Percentiles rank a stretch among this genome's conserved stretches.
Conservation (phyloP, 1,140 invertebrate genomes). For the Ostrea denselamellosa region DNA sequence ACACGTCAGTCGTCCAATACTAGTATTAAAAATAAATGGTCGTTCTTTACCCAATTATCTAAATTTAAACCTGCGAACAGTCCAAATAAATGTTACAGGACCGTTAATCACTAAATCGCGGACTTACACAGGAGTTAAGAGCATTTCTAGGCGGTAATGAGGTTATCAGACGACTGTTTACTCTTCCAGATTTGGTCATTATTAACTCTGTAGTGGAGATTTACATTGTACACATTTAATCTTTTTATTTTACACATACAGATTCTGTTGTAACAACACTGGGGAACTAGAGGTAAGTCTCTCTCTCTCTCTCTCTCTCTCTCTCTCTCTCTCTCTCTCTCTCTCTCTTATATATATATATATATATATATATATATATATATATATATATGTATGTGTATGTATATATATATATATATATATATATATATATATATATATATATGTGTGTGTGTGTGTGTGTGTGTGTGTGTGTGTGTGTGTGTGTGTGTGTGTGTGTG, state of each 20-base stretch:
- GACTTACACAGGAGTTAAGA: not conserved
- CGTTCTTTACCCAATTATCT: too few species aligned
- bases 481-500: too few species aligned
- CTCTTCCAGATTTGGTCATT: not conserved
- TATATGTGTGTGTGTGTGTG: not conserved
- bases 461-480: too few species aligned
- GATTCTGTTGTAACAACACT: not conserved
- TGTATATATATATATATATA: not conserved
- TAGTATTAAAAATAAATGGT: too few species aligned
- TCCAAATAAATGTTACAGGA: not conserved
- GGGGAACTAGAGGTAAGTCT: not conserved
- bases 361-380: not conserved
- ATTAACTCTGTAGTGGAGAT: not conserved
- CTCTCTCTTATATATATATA: not conserved
- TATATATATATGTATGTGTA: not conserved
- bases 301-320: conserved; percentile 21
- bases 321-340: conserved; percentile 37
- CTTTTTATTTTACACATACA: conserved; percentile 30
- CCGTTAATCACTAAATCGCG: not conserved
- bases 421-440: not conserved
- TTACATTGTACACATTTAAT: not conserved
- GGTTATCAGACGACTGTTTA: not conserved
- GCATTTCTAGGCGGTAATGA: not conserved
- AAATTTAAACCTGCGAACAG: too few species aligned
- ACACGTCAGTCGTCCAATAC: too few species aligned